Percentiles rank a stretch among this genome's conserved stretches.
Evolutionary conservation across 2,113 vertebrate species (phyloP).

Genomic region (Mustelus asterias): DNA sequence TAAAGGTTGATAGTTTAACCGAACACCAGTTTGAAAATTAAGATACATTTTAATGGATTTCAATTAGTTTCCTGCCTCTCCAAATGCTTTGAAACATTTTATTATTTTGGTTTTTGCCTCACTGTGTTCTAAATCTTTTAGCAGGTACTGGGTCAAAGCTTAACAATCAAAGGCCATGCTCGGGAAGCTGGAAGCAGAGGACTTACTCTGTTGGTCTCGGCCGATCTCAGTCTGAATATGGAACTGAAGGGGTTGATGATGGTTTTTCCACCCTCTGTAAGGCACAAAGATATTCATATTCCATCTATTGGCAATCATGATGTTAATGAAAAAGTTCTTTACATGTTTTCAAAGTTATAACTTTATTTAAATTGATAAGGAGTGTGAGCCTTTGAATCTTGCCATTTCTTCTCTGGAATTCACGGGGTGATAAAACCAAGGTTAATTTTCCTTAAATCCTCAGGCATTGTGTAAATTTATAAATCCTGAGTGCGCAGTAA

Average conservation of each 20-base stretch:
- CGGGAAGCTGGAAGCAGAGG: constrained; percentile 57
- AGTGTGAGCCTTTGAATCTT: not conserved
- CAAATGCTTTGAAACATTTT: not conserved
- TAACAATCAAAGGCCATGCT: constrained; percentile 58
- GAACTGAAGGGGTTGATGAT: constrained; percentile 57
- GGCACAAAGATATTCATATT: constrained; percentile 38
- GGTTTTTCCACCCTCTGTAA: constrained; percentile 56
- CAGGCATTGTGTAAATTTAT: not conserved
- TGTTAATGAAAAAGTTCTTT: not conserved
- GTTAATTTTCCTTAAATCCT: not conserved
- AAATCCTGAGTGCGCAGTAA: not conserved
- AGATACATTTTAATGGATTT: not conserved
- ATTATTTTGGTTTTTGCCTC: not conserved
- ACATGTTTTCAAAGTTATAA: not conserved
- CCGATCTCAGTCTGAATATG: constrained; percentile 57
- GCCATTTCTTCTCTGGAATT: not conserved
- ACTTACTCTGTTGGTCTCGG: constrained; percentile 58
- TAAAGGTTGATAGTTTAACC: not conserved
- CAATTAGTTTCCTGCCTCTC: not conserved
- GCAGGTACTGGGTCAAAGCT: constrained; percentile 57
- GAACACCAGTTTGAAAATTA: not conserved
- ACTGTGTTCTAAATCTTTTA: not conserved
- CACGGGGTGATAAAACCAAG: not conserved
- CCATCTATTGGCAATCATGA: not conserved
- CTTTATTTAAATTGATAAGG: not conserved